Conservation (phyloP, 2,113 vertebrate species). For the Dipodomys spectabilis region DNA sequence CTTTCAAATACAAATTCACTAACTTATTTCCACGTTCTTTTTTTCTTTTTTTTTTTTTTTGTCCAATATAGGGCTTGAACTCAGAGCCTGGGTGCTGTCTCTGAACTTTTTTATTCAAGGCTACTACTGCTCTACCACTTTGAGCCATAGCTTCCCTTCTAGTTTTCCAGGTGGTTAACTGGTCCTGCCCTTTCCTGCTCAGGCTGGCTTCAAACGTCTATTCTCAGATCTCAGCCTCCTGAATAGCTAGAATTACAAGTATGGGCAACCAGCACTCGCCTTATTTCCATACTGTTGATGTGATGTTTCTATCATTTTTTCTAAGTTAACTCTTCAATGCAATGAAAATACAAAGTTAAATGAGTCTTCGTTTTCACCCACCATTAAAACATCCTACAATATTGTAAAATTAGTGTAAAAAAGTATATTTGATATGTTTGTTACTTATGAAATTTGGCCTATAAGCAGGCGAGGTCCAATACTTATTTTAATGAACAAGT, state of each 20-base stretch:
- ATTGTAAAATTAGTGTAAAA: slow-evolving; percentile 39
- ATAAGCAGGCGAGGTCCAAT: background rate
- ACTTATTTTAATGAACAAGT: slow-evolving; percentile 58
- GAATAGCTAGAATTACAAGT: too few relatives aligned
- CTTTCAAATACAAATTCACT: slow-evolving; percentile 35
- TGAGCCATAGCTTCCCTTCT: too few relatives aligned
- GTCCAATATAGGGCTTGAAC: too few relatives aligned
- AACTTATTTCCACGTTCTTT: background rate
- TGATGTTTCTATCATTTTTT: background rate
- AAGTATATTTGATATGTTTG: background rate
- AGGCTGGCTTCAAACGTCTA: too few relatives aligned
- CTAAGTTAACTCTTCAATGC: background rate
- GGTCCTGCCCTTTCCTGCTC: too few relatives aligned
- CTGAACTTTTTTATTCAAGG: too few relatives aligned
- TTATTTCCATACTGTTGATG: background rate
- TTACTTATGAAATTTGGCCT: slow-evolving; percentile 43
- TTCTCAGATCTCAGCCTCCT: too few relatives aligned
- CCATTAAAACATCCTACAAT: slow-evolving; percentile 31
- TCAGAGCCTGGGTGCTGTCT: too few relatives aligned
- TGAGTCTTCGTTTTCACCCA: background rate
- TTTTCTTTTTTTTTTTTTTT: too few relatives aligned
- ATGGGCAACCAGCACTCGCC: too few relatives aligned
- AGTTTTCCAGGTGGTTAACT: too few relatives aligned
- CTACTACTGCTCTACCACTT: too few relatives aligned
- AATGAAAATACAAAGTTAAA: slow-evolving; percentile 14